Base-by-base conservation (phyloP, 2,888 invertebrate species). In the Nebria brevicollis region DNA sequence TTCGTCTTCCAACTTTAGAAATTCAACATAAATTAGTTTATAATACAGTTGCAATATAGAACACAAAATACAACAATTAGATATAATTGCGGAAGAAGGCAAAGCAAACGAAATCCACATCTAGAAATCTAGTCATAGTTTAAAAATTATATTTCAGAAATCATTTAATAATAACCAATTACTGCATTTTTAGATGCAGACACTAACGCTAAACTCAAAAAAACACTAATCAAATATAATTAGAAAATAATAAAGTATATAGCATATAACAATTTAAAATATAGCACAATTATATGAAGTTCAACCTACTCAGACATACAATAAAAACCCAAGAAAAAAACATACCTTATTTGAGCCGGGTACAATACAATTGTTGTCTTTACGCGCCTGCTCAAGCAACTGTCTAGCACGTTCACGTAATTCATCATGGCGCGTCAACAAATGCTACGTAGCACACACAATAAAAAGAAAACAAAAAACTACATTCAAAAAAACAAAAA, bases 361-460 rank as follows among this genome's bases (percentile, higher is more conserved):
- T 54, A 87, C 86, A 78, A 84, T 85, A 66, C 85, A 85, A 54
- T 54, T 54, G 82, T 86, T 86, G 70, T 95, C 95, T 77, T 92
- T 90, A 88, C 94, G 93, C 20, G 95, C 94, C 85, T 95, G 95
- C 86, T 96, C 96, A 85, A 97, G 91, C 88, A 97, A 91, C 88
- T 94, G 93, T 88, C 95, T 93, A 85, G 96, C 96, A 89, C 95
- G 90, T 90, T 96, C 95, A 88, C 95, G 94, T 85, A 97, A 91
- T 90, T 96, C 96, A 85, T 95, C 95, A 87, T 96, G 95, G 80
- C 96, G 93, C 85, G 94, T 94, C 86, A 94, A 90, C 88, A 94
- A 90, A 90, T 94, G 93, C 95, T 95, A 90, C 88, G 87, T 86
- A 85, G 86, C 84, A 86, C 84, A 85, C 82, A 82, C 85, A 85